Evolutionary conservation across 2,888 invertebrate genomes (phyloP), one percentile per base, ranked within the genome.

Genomic region (Epiperipatus broadwayi): DNA sequence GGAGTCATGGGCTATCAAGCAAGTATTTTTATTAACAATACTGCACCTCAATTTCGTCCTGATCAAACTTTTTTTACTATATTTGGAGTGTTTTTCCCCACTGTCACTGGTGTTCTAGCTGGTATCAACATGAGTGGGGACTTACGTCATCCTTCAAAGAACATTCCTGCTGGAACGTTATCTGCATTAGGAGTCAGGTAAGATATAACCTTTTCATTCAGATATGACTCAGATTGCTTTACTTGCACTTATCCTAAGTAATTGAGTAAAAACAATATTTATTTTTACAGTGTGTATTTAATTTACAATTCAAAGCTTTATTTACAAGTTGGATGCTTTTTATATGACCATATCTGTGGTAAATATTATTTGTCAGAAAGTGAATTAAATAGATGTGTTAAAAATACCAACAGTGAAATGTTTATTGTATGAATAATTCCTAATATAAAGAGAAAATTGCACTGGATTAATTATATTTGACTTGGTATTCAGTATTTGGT

Each of bases 91-190:
- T 93, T 93, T 61, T 95, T 95, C 58, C 91, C 93, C 10, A 89
- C 93, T 1, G 83, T 93, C 19, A 91, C 93, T 33, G 95, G 95
- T 12, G 81, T 95, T 44, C 65, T 95, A 47, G 85, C 93, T 4
- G 95, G 95, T 21, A 91, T 95, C 49, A 95, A 95, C 56, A 95
- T 95, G 93, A 87, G 89, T 55, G 91, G 91, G 10, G 93, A 95
- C 60, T 68, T 95, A 40, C 72, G 75, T 48, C 78, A 87, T 48
- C 93, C 93, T 2, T 79, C 83, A 4, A 71, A 73, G 29, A 84
- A 87, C 58, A 93, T 93, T 54, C 91, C 93, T 1, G 78, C 80
- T 59, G 93, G 93, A 10, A 87, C 91, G 2, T 61, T 95, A 38
- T 79, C 87, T 27, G 89, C 93, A 32, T 73, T 93, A 46, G 75